Conservation (phyloP, 2,888 invertebrate genomes). For the Lumbricus terrestris region DNA sequence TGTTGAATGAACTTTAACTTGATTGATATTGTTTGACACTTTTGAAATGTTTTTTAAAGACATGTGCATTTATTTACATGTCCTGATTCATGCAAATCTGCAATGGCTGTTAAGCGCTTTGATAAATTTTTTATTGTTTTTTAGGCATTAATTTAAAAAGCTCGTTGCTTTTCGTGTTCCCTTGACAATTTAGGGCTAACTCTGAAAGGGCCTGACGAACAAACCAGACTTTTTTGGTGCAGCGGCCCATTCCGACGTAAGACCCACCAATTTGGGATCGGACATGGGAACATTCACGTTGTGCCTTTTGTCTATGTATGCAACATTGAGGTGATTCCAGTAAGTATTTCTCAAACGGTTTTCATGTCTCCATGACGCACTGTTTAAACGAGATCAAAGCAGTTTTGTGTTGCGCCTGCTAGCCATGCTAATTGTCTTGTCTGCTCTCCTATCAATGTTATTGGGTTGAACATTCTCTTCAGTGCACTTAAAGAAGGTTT, state of each 20-base stretch:
- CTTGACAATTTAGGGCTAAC: neutral
- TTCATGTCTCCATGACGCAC: neutral
- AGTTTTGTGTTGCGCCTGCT: neutral
- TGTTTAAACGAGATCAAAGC: neutral
- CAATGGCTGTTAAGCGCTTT: neutral
- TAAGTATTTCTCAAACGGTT: neutral
- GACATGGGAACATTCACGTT: neutral
- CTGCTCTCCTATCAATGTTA: neutral
- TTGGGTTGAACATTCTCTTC: neutral
- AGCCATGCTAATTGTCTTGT: neutral
- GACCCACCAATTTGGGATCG: neutral
- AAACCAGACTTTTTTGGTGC: neutral
- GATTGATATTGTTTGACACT: neutral
- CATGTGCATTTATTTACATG: neutral
- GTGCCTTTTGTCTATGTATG: neutral
- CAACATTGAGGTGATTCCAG: neutral
- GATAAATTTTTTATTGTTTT: neutral
- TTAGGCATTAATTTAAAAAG: neutral
- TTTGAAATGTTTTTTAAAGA: neutral
- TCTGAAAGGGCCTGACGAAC: neutral
- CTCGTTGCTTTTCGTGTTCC: neutral
- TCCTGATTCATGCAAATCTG: neutral
- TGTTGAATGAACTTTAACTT: neutral
- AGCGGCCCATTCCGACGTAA: neutral
- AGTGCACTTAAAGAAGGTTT: neutral